phyloP scores from a whole-genome alignment of 23 tunicate genomes.

The Halocynthia roretzi region DNA sequence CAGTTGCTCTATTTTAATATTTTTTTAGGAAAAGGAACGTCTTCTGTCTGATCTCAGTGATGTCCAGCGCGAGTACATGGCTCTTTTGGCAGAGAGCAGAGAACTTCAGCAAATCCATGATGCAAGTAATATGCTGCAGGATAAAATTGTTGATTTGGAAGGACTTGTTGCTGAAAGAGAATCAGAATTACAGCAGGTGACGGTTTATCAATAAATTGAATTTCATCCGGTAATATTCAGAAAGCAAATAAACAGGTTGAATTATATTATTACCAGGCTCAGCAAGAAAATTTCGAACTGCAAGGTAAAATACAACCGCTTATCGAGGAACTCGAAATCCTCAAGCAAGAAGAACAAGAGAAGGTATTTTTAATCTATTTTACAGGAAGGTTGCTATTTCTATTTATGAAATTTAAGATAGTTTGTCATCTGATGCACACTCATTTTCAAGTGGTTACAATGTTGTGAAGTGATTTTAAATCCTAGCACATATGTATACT shows the following conservation, averaged over 20 bases:
- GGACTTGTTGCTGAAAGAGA: slow-evolving; percentile 26
- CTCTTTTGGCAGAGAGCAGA: slow-evolving; percentile 48
- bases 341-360: slow-evolving; percentile 8
- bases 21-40: slow-evolving; percentile 42
- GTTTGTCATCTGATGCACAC: too few species aligned
- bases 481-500: neutral
- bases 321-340: neutral
- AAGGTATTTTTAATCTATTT: too few species aligned
- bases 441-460: neutral
- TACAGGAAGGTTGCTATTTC: too few species aligned
- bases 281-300: slow-evolving; percentile 16
- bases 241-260: neutral
- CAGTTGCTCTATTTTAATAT: neutral
- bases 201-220: too few species aligned
- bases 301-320: neutral
- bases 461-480: neutral
- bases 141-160: slow-evolving; percentile 23
- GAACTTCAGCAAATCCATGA: slow-evolving; percentile 23
- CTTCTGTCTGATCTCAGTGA: slow-evolving; percentile 41
- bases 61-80: slow-evolving; percentile 58
- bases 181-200: slow-evolving; percentile 31
- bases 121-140: neutral
- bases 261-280: slow-evolving; percentile 11
- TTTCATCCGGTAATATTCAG: neutral
- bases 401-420: too few species aligned